phyloP scores from a whole-genome alignment of 2,113 vertebrate genomes.

The Melospiza melodia region DNA sequence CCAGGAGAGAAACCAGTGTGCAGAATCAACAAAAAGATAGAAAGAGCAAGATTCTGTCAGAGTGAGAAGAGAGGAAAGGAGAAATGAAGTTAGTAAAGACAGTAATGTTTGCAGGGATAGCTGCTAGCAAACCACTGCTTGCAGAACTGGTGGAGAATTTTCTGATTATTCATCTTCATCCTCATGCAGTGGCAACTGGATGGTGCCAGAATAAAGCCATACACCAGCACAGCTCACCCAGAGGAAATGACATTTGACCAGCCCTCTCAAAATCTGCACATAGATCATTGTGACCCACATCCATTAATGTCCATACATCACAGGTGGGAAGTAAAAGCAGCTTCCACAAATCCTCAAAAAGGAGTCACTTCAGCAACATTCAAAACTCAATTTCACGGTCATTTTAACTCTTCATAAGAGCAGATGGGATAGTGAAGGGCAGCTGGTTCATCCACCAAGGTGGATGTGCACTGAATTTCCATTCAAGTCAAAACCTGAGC shows the following conservation, averaged over 20 bases:
- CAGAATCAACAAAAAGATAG: not conserved
- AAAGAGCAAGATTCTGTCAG: not conserved
- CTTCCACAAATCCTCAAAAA: not conserved
- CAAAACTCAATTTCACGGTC: not conserved
- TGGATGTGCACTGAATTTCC: not conserved
- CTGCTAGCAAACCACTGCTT: not conserved
- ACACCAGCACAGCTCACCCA: not conserved
- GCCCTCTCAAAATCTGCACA: not conserved
- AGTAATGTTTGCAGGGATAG: not conserved
- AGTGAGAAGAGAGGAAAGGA: not conserved
- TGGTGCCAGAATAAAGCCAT: not conserved
- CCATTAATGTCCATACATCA: not conserved
- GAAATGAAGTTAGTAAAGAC: not conserved
- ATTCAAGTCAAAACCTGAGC: not conserved
- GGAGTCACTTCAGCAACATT: not conserved
- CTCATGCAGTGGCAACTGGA: not conserved
- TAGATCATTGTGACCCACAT: not conserved
- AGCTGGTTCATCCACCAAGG: not conserved
- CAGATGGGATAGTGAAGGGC: not conserved
- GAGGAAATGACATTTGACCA: not conserved
- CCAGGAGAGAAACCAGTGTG: not conserved
- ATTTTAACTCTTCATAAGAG: not conserved
- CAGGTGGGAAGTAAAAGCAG: not conserved
- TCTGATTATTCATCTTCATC: not conserved
- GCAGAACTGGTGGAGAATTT: not conserved